phyloP scores from a whole-genome alignment of 2,888 invertebrate species.

The Nipponacmea schrenckii region DNA sequence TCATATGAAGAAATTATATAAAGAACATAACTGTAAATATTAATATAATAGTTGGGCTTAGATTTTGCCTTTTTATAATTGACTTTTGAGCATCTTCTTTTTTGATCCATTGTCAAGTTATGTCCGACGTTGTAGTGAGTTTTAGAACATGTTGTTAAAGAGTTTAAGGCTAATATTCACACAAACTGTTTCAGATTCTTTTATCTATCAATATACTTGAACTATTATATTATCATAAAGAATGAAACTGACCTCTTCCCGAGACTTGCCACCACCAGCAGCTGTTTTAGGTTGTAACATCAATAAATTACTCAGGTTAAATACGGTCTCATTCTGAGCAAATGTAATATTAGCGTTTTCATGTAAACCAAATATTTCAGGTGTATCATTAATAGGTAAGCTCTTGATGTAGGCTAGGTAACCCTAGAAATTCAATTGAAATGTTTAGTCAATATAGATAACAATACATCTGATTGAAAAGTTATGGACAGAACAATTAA shows the following conservation, averaged over 20 bases:
- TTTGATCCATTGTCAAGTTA: no score
- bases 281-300: constrained; percentile 77
- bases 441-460: no score
- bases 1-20: no score
- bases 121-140: no score
- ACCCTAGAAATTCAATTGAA: constrained; percentile 70
- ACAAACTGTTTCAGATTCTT: no score
- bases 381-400: constrained; percentile 81
- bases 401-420: constrained; percentile 77
- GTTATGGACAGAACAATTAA: not conserved
- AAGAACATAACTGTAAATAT: not conserved
- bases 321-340: constrained; percentile 79
- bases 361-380: constrained; percentile 81
- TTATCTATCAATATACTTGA: no score
- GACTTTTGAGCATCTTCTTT: no score
- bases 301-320: constrained; percentile 74
- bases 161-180: no score
- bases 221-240: not conserved
- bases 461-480: not conserved
- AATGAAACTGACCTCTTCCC: constrained; percentile 68
- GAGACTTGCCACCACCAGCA: constrained; percentile 64
- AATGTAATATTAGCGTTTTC: constrained; percentile 84
- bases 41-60: no score
- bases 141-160: no score
- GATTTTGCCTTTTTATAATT: no score